These are phyloP conservation scores for Agrochola litura DNA, from an alignment of 2,888 invertebrate genomes.

Conservation along the genomic window DNA sequence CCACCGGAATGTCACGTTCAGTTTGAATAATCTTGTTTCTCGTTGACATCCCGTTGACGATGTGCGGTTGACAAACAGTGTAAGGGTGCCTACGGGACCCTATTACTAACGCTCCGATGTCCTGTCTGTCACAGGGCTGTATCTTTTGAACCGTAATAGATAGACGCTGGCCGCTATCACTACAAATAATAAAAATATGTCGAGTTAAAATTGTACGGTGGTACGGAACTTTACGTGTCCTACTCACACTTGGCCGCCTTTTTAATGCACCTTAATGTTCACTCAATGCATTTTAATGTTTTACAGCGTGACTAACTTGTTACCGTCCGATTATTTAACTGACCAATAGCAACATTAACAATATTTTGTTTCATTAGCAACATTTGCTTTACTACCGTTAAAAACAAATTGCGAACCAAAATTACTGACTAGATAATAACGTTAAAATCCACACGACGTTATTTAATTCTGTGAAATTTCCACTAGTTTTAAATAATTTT, in stretches of 20 bases:
- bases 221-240: not conserved
- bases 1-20: not conserved
- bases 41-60: not conserved
- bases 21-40: not conserved
- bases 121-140: not conserved
- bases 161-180: not conserved
- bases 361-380: too few relatives aligned
- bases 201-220: not conserved
- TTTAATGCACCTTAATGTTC: not conserved
- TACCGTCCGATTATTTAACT: not conserved
- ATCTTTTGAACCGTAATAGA: not conserved
- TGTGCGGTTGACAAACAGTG: not conserved
- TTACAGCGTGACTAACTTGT: not conserved
- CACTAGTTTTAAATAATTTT: constrained; percentile 13
- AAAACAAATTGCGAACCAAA: not conserved
- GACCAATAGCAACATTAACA: not conserved
- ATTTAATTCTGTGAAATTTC: constrained; percentile 3
- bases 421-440: not conserved
- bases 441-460: too few relatives aligned
- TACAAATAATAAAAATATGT: not conserved
- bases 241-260: not conserved
- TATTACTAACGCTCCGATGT: too few relatives aligned
- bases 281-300: not conserved
- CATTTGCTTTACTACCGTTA: not conserved
- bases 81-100: too few relatives aligned